Conservation (phyloP, 2,113 vertebrate genomes). For the Cnemophilus loriae region DNA sequence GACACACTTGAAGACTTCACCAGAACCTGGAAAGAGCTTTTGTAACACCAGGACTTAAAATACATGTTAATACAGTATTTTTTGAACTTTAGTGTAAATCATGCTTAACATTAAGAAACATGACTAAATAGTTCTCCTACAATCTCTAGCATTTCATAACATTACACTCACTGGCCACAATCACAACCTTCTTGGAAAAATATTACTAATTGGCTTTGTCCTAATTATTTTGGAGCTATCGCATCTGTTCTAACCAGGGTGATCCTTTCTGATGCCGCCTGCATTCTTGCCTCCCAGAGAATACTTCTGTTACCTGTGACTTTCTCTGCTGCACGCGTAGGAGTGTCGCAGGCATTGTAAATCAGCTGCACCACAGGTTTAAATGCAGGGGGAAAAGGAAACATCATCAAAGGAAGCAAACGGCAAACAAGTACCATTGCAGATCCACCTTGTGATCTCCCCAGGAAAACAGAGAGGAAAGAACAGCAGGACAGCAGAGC, state of each 20-base stretch:
- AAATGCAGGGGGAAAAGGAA: neutral
- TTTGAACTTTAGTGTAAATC: neutral
- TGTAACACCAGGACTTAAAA: neutral
- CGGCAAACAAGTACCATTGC: neutral
- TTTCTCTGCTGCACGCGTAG: neutral
- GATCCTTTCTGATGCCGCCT: neutral
- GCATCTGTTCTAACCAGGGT: neutral
- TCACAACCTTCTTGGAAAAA: neutral
- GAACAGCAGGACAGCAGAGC: neutral
- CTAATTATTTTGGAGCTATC: neutral
- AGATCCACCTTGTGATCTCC: neutral
- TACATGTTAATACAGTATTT: neutral
- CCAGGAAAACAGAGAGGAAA: neutral
- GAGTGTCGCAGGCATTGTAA: neutral
- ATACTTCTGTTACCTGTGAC: neutral
- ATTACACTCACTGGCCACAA: neutral
- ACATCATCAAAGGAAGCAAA: neutral
- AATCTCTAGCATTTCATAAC: neutral
- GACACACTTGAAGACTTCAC: neutral
- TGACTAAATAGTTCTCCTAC: neutral
- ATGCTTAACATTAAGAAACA: neutral
- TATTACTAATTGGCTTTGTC: neutral
- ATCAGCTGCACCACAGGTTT: neutral
- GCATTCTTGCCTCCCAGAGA: neutral
- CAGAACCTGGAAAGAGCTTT: neutral